Evolutionary conservation across 2,113 vertebrate species (phyloP), one percentile per base, ranked within the genome.

Genomic region (Sturnus vulgaris): DNA sequence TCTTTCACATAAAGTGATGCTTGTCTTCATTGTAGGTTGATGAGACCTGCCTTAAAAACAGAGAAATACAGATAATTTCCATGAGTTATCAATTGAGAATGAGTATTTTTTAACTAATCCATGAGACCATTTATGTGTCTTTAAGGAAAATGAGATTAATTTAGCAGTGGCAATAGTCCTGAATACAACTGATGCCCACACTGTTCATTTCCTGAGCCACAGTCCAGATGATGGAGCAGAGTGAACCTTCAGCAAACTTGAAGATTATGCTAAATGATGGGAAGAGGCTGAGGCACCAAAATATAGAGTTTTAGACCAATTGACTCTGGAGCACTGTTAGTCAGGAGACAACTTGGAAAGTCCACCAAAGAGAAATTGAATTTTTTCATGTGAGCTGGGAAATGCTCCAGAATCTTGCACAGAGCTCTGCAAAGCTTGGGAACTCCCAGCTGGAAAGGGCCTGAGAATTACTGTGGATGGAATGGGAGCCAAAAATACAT

Each of bases 41-140:
- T 92, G 46, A 66, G 30, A 37, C 83, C 64, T 90, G 33, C 76
- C 72, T 77, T 72, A 78, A 83, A 52, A 30, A 70, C 47, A 28
- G 42, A 83, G 39, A 47, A 15, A 73, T 60, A 42, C 9, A 92
- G 40, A 44, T 68, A 81, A 92, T 81, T 91, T 88, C 21, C 60
- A 23, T 25, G 52, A 82, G 31, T 82, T 92, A 70, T 59, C 56
- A 80, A 86, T 56, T 88, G 47, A 81, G 61, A 50, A 46, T 52
- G 40, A 87, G 52, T 57, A 22, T 53, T 50, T 28, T 72, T 52
- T 44, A 50, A 61, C 21, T 82, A 73, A 80, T 64, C 21, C 27
- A 39, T 27, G 31, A 69, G 14, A 72, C 1, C 1, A 0, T 35
- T 82, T 16, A 28, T 3, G 3, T 63, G 19, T 1, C 8, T 85